phyloP scores from a whole-genome alignment of 2,797 vertebrate genomes.

The Apodemus agrarius region DNA sequence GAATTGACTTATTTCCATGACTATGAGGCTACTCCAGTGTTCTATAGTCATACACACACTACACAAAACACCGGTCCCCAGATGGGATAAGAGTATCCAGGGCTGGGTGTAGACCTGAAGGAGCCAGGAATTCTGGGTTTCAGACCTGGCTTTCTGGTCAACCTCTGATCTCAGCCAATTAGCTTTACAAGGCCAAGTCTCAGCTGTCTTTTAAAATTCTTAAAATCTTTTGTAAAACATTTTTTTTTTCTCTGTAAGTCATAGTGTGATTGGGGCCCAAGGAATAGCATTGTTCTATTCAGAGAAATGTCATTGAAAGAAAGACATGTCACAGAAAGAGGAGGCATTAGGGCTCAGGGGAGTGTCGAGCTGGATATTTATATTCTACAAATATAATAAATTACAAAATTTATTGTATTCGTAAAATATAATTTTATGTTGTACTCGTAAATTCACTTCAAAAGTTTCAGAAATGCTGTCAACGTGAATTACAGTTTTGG shows the following conservation, averaged over 20 bases:
- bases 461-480: not conserved
- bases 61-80: not conserved
- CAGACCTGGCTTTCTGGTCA: not conserved
- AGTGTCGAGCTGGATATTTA: not conserved
- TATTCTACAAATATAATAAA: not conserved
- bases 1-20: not conserved
- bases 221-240: not conserved
- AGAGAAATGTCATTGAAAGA: not conserved
- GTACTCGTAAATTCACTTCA: slow-evolving; percentile 28
- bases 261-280: not conserved
- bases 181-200: not conserved
- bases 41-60: not conserved
- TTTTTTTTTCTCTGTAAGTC: not conserved
- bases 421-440: not conserved
- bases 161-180: not conserved
- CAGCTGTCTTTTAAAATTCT: not conserved
- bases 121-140: not conserved
- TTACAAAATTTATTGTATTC: not conserved
- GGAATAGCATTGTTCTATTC: not conserved
- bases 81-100: not conserved
- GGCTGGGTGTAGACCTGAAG: not conserved
- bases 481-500: not conserved
- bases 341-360: not conserved
- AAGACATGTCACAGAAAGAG: not conserved
- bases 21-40: not conserved